Percentiles rank a stretch among this genome's conserved stretches.
Evolutionary conservation across 2,797 vertebrate genomes (phyloP).

Genomic region (Sebastiscus albofasciatus): DNA sequence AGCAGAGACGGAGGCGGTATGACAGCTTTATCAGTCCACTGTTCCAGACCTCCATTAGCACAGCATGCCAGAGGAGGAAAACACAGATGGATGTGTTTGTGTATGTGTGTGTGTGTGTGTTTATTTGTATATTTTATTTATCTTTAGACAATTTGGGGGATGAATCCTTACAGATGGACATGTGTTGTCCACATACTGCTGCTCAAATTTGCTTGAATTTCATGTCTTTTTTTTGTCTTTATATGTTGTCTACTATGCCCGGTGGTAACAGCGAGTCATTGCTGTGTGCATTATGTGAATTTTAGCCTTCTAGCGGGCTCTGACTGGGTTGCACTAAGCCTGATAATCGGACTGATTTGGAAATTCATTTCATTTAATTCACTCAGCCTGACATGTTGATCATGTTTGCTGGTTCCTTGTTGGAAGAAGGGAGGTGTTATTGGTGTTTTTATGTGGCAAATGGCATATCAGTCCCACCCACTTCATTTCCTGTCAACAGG

Average conservation of each 20-base stretch:
- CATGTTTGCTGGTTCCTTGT: background rate
- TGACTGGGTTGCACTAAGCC: background rate
- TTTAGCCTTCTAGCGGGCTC: background rate
- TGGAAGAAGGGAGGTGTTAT: background rate
- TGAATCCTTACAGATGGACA: constrained; percentile 7
- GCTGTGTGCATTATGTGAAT: background rate
- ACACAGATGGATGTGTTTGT: constrained; percentile 26
- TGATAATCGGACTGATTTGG: background rate
- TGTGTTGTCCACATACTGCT: constrained; percentile 10
- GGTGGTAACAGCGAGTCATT: background rate
- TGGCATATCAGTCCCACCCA: background rate
- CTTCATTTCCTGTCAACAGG: background rate
- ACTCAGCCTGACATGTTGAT: background rate
- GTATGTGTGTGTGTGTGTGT: constrained; percentile 5
- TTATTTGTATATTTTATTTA: background rate
- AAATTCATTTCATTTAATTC: background rate
- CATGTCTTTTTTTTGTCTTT: background rate
- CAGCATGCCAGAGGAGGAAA: constrained; percentile 32
- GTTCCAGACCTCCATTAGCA: constrained; percentile 62
- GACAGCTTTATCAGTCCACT: constrained; percentile 62
- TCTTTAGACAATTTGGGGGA: constrained; percentile 12
- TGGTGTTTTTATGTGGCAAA: background rate
- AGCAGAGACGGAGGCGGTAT: constrained; percentile 27
- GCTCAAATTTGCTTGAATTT: background rate
- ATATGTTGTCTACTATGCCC: background rate